Evolutionary conservation across 2,113 vertebrate genomes (phyloP).

Genomic region (Ranitomeya variabilis): DNA sequence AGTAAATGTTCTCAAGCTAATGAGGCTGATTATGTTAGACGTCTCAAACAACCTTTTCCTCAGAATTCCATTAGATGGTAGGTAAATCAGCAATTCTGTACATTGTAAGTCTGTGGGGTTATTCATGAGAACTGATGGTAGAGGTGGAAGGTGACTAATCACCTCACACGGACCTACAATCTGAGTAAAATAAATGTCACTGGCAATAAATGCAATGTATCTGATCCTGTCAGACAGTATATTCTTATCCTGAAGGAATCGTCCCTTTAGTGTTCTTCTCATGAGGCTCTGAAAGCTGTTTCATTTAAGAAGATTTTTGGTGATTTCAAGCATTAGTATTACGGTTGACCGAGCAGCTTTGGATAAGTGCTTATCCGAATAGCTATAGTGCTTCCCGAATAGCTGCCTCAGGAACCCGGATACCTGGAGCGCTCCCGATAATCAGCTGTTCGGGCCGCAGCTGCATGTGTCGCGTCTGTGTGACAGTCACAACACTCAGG

Average conservation of each 20-base stretch:
- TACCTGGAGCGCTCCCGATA: no score
- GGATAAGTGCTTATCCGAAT: no score
- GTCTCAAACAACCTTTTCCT: constrained; percentile 90
- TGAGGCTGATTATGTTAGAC: constrained; percentile 87
- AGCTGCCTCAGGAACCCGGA: no score
- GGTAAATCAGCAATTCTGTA: neutral
- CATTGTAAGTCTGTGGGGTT: neutral
- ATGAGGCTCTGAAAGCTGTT: neutral
- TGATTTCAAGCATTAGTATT: neutral
- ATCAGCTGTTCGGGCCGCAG: no score
- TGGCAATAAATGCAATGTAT: neutral
- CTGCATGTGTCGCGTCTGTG: no score
- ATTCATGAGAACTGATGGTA: neutral
- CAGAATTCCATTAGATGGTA: constrained; percentile 84
- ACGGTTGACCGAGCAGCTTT: no score
- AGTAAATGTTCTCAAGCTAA: constrained; percentile 79
- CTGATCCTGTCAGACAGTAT: neutral
- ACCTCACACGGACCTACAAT: neutral
- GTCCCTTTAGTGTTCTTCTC: neutral
- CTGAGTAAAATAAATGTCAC: neutral
- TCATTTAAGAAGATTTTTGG: neutral
- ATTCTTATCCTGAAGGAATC: neutral
- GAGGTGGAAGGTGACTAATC: neutral
- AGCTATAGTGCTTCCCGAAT: no score
- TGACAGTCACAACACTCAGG: no score